Percentiles rank a stretch among this genome's conserved stretches.
Evolutionary conservation across 2,797 vertebrate species (phyloP).

Genomic region (Somateria mollissima): DNA sequence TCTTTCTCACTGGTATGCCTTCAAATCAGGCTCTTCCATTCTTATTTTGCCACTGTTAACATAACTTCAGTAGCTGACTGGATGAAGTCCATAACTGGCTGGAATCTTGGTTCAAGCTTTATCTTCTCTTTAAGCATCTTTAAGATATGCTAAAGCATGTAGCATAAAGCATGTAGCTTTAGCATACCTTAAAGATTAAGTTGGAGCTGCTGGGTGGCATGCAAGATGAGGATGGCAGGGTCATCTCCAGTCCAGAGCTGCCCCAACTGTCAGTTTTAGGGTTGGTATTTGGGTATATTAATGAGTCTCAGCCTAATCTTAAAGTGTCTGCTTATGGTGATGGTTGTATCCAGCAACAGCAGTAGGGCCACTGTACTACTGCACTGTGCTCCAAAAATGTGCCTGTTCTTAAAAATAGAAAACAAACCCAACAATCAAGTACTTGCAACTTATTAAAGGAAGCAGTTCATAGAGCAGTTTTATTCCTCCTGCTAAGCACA

Average conservation of each 20-base stretch:
- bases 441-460: background rate
- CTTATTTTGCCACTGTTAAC: background rate
- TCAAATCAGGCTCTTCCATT: background rate
- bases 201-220: background rate
- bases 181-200: rapidly evolving
- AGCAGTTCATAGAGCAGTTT: background rate
- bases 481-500: background rate
- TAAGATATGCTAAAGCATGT: too few relatives aligned
- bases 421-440: background rate
- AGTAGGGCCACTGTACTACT: rapidly evolving
- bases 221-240: background rate
- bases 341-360: background rate
- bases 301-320: background rate
- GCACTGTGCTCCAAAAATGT: rapidly evolving
- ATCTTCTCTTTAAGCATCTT: background rate
- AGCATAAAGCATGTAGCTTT: rapidly evolving
- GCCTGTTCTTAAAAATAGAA: background rate
- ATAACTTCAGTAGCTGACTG: too few relatives aligned
- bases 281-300: rapidly evolving
- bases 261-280: rapidly evolving
- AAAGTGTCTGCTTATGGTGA: too few relatives aligned
- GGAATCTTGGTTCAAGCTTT: background rate
- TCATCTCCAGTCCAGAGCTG: rapidly evolving
- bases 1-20: too few relatives aligned
- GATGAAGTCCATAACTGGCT: rapidly evolving